These are phyloP conservation scores for Megaptera novaeangliae DNA, from an alignment of 2,113 vertebrate genomes.

Conservation along the genomic window DNA sequence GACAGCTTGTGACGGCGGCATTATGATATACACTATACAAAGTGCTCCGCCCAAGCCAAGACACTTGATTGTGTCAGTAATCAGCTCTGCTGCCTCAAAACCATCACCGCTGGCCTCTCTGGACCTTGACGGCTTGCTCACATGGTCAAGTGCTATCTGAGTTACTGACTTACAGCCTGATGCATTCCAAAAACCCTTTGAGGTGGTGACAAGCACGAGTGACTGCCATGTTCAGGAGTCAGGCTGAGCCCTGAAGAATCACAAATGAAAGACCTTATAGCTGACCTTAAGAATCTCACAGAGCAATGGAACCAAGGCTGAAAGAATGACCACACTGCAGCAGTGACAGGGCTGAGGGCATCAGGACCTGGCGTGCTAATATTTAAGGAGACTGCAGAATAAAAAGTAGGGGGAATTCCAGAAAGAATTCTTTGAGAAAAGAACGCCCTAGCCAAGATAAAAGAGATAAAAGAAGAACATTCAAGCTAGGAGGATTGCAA, in stretches of 20 bases:
- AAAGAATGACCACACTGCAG: fast-evolving
- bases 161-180: background rate
- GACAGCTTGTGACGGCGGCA: too few relatives aligned
- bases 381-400: fast-evolving
- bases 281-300: background rate
- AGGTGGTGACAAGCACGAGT: fast-evolving
- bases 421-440: background rate
- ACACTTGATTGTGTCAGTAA: fast-evolving
- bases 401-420: background rate
- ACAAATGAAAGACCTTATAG: fast-evolving
- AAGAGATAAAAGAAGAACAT: background rate
- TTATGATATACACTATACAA: fast-evolving
- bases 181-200: background rate
- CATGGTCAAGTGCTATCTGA: too few relatives aligned
- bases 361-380: fast-evolving
- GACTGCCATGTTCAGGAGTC: background rate
- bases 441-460: background rate
- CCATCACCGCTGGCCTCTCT: background rate
- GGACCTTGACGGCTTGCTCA: fast-evolving
- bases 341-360: fast-evolving
- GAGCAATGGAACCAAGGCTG: background rate
- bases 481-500: background rate
- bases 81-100: background rate
- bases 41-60: too few relatives aligned
- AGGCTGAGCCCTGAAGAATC: background rate